These are phyloP conservation scores for Lepus europaeus DNA, from an alignment of 2,113 vertebrate species.

Conservation along the genomic window DNA sequence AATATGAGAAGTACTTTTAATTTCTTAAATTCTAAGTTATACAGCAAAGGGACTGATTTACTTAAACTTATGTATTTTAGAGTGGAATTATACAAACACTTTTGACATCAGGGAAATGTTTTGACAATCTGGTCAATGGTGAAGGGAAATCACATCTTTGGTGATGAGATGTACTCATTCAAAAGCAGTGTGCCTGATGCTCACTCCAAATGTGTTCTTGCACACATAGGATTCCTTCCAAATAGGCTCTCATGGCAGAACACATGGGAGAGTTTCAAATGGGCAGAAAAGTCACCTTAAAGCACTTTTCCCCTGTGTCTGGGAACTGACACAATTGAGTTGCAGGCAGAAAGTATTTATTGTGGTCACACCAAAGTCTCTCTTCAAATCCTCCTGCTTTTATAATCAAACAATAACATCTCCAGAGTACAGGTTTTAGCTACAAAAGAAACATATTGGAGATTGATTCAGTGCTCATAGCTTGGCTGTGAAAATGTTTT, in stretches of 20 bases:
- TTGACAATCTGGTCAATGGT: neutral
- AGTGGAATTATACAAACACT: conserved; percentile 7
- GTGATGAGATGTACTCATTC: neutral
- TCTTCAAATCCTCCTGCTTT: conserved; percentile 74
- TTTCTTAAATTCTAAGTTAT: neutral
- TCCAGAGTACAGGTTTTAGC: conserved; percentile 76
- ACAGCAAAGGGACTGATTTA: neutral
- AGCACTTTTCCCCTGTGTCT: conserved; percentile 34
- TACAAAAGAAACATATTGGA: conserved; percentile 77
- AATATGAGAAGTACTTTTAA: neutral
- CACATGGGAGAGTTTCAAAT: conserved; percentile 52
- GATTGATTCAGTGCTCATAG: conserved; percentile 77
- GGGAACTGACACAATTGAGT: conserved; percentile 71
- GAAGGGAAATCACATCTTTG: neutral
- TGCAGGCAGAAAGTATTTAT: conserved; percentile 74
- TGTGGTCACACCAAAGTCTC: conserved; percentile 61
- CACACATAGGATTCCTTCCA: conserved; percentile 20
- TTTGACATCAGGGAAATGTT: neutral
- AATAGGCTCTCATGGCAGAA: neutral
- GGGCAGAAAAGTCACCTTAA: conserved; percentile 59
- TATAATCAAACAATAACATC: conserved; percentile 86
- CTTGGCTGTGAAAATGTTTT: conserved; percentile 75
- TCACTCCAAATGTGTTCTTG: neutral
- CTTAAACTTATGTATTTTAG: neutral
- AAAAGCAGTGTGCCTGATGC: neutral